These are phyloP conservation scores for Drosophila parabipectinata DNA, from an alignment of 1,140 invertebrate genomes.

Conservation along the genomic window DNA sequence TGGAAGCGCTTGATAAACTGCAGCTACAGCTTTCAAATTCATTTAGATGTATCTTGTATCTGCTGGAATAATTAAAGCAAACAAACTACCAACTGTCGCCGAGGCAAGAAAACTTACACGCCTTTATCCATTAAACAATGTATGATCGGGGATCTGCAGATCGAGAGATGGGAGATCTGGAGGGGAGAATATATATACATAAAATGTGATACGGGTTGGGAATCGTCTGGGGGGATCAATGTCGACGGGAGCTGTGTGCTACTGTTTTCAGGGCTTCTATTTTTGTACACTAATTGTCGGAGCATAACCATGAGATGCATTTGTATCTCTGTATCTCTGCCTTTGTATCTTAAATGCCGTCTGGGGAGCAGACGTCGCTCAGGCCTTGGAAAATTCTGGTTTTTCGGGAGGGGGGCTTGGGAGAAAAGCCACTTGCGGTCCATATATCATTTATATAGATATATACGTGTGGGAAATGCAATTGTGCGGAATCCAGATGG, in stretches of 20 bases:
- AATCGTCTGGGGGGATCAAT: constrained; percentile 11
- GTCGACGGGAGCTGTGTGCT: constrained; percentile 7
- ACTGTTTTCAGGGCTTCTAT: constrained; percentile 16
- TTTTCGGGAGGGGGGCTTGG: background rate
- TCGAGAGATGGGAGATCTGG: no score
- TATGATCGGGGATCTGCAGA: background rate
- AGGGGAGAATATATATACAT: background rate
- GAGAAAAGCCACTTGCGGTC: constrained; percentile 46
- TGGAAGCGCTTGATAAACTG: constrained; percentile 40
- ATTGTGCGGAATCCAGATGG: constrained; percentile 16
- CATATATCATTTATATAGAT: constrained; percentile 29
- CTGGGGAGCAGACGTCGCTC: constrained; percentile 28
- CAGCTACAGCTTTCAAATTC: constrained; percentile 31
- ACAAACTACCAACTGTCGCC: constrained; percentile 25
- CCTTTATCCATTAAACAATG: constrained; percentile 7
- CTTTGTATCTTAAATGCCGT: constrained; percentile 27
- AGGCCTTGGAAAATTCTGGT: background rate
- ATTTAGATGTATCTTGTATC: constrained; percentile 34
- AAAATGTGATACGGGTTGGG: no score
- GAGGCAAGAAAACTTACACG: constrained; percentile 23
- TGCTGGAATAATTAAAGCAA: constrained; percentile 38
- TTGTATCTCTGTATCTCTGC: constrained; percentile 9
- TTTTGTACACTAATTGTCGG: constrained; percentile 41
- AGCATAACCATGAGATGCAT: constrained; percentile 39
- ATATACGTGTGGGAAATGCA: constrained; percentile 17